Base-by-base conservation (phyloP, 1,140 invertebrate genomes). In the Neodiprion lecontei region DNA sequence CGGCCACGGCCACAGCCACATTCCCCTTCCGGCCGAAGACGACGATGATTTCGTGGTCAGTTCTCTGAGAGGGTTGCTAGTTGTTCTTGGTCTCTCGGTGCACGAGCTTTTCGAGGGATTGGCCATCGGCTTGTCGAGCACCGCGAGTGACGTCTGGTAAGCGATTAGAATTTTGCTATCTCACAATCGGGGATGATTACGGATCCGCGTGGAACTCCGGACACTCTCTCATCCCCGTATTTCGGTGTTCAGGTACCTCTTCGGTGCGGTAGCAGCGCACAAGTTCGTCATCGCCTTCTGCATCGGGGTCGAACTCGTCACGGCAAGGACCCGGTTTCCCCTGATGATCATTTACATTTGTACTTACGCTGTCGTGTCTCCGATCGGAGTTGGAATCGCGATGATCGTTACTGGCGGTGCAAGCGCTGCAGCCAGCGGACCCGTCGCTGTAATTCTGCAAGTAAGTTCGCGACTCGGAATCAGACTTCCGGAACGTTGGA, bases 101-200 rank as follows among this genome's bases (percentile, higher is more conserved):
- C 97, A 98, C 83, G 95, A 97, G 78, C 88, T 97, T 0, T 97
- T 98, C 81, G 97, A 98, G 91, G 97, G 97, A 47, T 90, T 98
- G 73, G 94, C 96, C 23, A 94, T 98, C 73, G 96, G 96, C 10
- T 88, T 97, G 23, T 95, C 97, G 85, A 88, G 89, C 21, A 90
- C 91, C 10, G 86, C 92, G 8, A 84, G 87, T 1, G 90, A 92
- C 67, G 94, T 97, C 9, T 96, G 95, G 93, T 91, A 88, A 80
- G 83, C 78, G 11, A 72, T 66, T 28, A 66, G 40, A n/a, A 28
- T 48, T 72, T 0, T 12, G n/a, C 14, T 48, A 8, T 17, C 70
- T 17, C 17, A 47, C 74, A 70, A n/a, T 14, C n/a, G 48, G 48
- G 2, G 61, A 40, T 49, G 10, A 40, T 70, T 47, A 47, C 11